Evolutionary conservation across 2,888 invertebrate genomes (phyloP), one percentile per base, ranked within the genome.

Genomic region (Agriopis aurantiaria): DNA sequence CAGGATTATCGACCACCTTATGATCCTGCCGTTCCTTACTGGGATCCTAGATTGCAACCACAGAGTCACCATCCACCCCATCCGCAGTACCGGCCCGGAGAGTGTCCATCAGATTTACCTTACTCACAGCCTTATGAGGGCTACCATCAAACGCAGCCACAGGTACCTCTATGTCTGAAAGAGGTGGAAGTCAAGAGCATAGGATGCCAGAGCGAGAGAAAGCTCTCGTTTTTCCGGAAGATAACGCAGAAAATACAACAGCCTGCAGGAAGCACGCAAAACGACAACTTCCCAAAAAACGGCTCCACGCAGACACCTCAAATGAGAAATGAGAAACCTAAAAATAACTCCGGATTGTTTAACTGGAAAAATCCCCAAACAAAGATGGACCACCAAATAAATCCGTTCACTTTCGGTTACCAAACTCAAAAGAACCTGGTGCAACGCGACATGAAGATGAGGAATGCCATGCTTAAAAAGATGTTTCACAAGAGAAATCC

Each of bases 111-210:
- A 53, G 75, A 81, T 65, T 75, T 81, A 61, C 78, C 84, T 55
- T 71, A 75, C n/a, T 77, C 81, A 45, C 79, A 79, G 40, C 51
- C 81, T 10, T 83, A 81, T 71, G 81, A 82, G 23, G 77, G 73
- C 23, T 85, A 80, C 71, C 76, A 76, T 14, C 82, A 79, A 49
- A 72, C 78, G 48, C 85, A 80, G 11, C 81, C 85, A 23, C 90
- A 88, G 78, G 83, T 87, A 10, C 92, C 92, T 3, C 74, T 93
- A 0, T 92, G 92, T 70, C 77, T 93, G 1, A 92, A 90, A 75
- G 92, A 93, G 78, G 85, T 93, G 58, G 93, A 93, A 86, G 91
- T 93, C 0, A 92, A 90, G 77, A 93, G 90, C 73, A 89, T 85
- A 51, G 91, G 85, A 6, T 92, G 91, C 1, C 93, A 94, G 71